Evolutionary conservation across 2,888 invertebrate genomes (phyloP), one percentile per base, ranked within the genome.

Genomic region (Emesis furor): DNA sequence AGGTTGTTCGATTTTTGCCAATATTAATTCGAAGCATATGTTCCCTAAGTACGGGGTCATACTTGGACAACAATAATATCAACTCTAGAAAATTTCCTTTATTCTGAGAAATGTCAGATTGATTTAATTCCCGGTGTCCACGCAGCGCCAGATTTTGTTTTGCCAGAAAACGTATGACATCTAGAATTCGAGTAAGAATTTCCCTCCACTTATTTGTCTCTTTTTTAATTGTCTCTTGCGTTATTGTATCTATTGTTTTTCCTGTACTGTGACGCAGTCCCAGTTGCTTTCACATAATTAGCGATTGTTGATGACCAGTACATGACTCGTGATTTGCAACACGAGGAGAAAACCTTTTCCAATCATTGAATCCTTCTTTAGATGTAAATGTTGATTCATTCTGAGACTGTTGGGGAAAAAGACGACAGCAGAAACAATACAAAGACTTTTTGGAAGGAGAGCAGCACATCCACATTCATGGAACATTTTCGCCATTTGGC

Each of bases 321-420:
- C 74, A 51, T 14, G 59, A 74, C 62, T 74, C 62, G 35, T 74
- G 74, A 35, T 74, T 62, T 51, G 59, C 4, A 74, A 74, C 74
- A 35, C 37, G 39, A 37, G 74, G 74, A 35, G n/a, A 37, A 59
- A 59, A 62, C 30, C 59, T 74, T 51, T 32, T 46, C 62, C 74
- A 74, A n/a, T 59, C 35, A 32, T 55, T 73, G 73, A 73, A 73
- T n/a, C 73, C 73, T 37, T 73, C 55, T 30, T 46, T 55, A 10
- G 30, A 51, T 30, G 12, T 51, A 39, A 73, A 73, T 73, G 37
- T 51, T 46, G 55, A 24, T 73, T 51, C 55, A 73, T 32, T 46
- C 73, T 35, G 37, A 37, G 71, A 42, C 71, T 35, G 42, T 42
- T 42, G 17, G 17, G 42, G 37, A 71, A 35, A 71, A 71, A 71